phyloP scores from a whole-genome alignment of 1,140 invertebrate genomes.

The Brachionus plicatilis region DNA sequence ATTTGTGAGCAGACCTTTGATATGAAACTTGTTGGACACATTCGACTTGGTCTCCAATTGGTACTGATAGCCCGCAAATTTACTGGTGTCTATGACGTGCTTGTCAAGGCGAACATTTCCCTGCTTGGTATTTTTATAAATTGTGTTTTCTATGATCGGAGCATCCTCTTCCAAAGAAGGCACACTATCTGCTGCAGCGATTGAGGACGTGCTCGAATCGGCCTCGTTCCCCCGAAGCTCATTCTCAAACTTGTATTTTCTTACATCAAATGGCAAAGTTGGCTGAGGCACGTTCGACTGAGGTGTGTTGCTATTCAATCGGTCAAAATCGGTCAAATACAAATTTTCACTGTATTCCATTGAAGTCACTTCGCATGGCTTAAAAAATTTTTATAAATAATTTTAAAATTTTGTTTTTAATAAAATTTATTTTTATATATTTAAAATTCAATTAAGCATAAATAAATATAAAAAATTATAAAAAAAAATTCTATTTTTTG shows the following conservation, averaged over 20 bases:
- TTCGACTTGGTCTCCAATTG: slow-evolving; percentile 19
- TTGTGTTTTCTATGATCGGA: neutral
- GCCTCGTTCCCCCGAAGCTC: neutral
- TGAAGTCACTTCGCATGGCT: slow-evolving; percentile 16
- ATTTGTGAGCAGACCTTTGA: slow-evolving; percentile 1
- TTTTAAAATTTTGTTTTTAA: too few species aligned
- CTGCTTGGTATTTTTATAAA: neutral
- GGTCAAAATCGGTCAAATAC: slow-evolving; percentile 31
- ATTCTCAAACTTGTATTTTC: neutral
- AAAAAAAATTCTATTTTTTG: too few species aligned
- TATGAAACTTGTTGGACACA: slow-evolving; percentile 17
- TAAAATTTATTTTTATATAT: neutral
- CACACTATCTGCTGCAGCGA: slow-evolving; percentile 6
- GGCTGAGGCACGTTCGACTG: neutral
- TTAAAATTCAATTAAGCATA: too few species aligned
- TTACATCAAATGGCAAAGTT: neutral
- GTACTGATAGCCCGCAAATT: slow-evolving; percentile 28
- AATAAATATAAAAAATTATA: too few species aligned
- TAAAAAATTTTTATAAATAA: neutral
- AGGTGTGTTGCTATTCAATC: neutral
- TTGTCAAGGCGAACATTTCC: slow-evolving; percentile 28
- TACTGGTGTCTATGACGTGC: slow-evolving; percentile 34
- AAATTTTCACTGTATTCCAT: slow-evolving; percentile 35
- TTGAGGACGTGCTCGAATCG: neutral
- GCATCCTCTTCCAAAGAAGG: neutral